Evolutionary conservation across 1,140 invertebrate species (phyloP), one percentile per base, ranked within the genome.

Genomic region (Drosophila serrata): DNA sequence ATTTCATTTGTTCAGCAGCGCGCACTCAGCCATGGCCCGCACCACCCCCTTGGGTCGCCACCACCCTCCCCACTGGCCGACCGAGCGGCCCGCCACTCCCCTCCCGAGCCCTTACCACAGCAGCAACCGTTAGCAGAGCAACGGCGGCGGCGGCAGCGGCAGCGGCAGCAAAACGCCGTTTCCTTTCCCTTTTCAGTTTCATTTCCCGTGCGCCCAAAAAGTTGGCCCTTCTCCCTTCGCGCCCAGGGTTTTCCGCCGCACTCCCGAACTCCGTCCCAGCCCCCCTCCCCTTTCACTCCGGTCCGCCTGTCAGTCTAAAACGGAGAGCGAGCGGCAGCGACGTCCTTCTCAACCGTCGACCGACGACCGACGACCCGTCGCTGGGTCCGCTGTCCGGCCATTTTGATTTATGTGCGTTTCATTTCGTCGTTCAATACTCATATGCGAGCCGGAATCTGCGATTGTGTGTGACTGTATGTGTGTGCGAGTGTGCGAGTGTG

Each of bases 401-500:
- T 92, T 92, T 92, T 92, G 91, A 92, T 92, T 92, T 92, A 92
- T 92, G 88, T 91, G 81, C 82, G 84, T 92, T 92, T 92, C 81
- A 92, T 92, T 92, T 92, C 91, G 82, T 82, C 85, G 91, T 91
- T 92, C 91, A 92, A 92, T 92, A 92, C 88, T 91, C 90, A 91
- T 91, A 91, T 91, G 90, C 74, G 74, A 76, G 74, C 58, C 69
- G 72, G 69, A 75, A 69, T 69, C 61, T 69, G 65, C 61, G 68
- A 72, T 48, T 72, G 68, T 58, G 35, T 70, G 33, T 17, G 90
- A 61, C 73, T 78, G 69, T 45, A 15, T 24, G 19, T 53, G 82
- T 29, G 42, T 31, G 24, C 24, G 79, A 80, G 72, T 81, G 78
- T 85, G 69, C 59, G 68, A 56, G 69, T 58, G 80, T 68, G 67